These are phyloP conservation scores for Acridotheres tristis DNA, from an alignment of 2,797 vertebrate genomes.

Conservation along the genomic window DNA sequence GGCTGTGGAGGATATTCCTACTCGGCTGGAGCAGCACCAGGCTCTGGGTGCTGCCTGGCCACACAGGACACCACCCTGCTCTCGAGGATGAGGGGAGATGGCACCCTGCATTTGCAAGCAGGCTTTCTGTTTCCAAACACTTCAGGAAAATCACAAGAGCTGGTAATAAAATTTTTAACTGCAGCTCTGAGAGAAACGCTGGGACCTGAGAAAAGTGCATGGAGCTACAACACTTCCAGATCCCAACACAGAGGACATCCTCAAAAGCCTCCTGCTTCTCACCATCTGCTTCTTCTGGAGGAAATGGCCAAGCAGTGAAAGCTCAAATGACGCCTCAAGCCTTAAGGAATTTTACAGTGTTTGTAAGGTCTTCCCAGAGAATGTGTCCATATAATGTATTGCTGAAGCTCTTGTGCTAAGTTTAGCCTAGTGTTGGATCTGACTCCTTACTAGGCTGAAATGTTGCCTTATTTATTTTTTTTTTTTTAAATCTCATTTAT, in stretches of 20 bases:
- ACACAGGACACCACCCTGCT: too few relatives aligned
- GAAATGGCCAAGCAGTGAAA: not conserved
- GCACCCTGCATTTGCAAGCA: not conserved
- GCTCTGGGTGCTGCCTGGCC: not conserved
- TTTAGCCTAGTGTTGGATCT: not conserved
- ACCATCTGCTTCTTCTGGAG: not conserved
- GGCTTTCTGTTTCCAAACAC: not conserved
- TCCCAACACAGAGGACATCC: not conserved
- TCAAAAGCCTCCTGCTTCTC: not conserved
- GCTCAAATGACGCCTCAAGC: not conserved
- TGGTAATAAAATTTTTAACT: not conserved
- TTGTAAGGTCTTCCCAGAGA: not conserved
- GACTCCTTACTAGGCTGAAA: not conserved
- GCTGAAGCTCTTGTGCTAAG: not conserved
- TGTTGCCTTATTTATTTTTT: too few relatives aligned
- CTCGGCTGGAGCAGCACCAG: not conserved
- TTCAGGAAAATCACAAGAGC: not conserved
- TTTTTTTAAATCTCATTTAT: not conserved
- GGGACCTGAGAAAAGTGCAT: not conserved
- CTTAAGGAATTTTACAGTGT: not conserved
- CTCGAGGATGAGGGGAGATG: not conserved
- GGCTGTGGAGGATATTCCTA: not conserved
- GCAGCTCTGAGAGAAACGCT: not conserved
- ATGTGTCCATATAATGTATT: accelerated
- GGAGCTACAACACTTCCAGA: not conserved